Conservation (phyloP, 2,888 invertebrate species). For the Hypomecis atomaria region DNA sequence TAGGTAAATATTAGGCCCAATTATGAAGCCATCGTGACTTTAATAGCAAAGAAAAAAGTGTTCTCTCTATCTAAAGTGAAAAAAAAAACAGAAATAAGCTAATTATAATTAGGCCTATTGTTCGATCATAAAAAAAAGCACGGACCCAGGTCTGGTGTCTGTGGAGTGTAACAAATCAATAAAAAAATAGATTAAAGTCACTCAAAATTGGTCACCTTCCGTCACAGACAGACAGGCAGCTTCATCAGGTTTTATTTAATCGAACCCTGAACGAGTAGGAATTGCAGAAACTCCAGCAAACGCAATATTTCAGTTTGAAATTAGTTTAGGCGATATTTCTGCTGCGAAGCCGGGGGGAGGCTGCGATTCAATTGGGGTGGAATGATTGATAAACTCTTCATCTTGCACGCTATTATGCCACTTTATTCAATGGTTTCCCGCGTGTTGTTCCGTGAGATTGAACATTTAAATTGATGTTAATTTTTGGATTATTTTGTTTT, state of each 20-base stretch:
- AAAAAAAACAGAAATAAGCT: no score
- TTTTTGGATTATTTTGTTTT: neutral
- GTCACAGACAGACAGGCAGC: conserved; percentile 1
- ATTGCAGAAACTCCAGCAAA: conserved; percentile 30
- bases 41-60: no score
- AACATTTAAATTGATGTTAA: neutral
- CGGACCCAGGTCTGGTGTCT: no score
- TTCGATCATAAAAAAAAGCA: no score
- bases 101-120: no score
- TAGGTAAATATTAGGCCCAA: no score
- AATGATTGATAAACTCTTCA: conserved; percentile 36
- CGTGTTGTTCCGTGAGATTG: conserved; percentile 16
- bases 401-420: conserved; percentile 31
- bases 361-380: conserved; percentile 26
- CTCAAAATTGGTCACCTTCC: conserved; percentile 2
- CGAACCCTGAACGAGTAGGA: conserved; percentile 18
- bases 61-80: no score
- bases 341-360: conserved; percentile 34
- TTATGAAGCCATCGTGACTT: no score
- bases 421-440: conserved; percentile 19
- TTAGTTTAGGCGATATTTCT: conserved; percentile 42
- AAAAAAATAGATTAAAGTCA: neutral
- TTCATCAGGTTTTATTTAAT: conserved; percentile 28
- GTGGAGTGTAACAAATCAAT: no score
- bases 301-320: conserved; percentile 40